Conservation (phyloP, 2,888 invertebrate species). For the Melanchra persicariae region DNA sequence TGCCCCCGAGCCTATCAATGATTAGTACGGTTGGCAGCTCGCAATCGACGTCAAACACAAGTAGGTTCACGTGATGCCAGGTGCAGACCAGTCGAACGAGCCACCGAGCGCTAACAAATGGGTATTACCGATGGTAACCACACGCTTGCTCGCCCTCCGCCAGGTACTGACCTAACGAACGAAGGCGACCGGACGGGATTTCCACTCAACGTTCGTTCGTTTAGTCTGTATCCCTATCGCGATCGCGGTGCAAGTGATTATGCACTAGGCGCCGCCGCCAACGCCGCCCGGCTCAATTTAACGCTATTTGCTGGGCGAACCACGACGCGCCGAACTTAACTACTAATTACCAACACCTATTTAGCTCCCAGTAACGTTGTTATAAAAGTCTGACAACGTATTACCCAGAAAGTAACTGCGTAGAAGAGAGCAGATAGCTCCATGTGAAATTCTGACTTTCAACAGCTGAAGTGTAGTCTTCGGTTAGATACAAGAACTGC, state of each 20-base stretch:
- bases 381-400: conserved; percentile 11
- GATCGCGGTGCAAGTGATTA: conserved; percentile 70
- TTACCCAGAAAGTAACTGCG: not conserved
- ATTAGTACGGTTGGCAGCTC: too few relatives aligned
- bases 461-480: too few relatives aligned
- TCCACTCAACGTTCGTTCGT: not conserved
- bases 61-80: too few relatives aligned
- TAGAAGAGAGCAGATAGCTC: not conserved
- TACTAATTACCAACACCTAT: conserved; percentile 75
- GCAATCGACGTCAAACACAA: too few relatives aligned
- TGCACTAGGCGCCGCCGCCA: conserved; percentile 66
- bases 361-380: conserved; percentile 49
- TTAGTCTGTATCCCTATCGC: conserved; percentile 33
- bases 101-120: not conserved
- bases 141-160: not conserved
- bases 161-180: not conserved
- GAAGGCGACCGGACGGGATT: not conserved
- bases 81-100: too few relatives aligned
- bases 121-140: not conserved
- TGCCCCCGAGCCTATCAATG: too few relatives aligned
- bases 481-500: too few relatives aligned
- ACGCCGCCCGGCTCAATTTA: conserved; percentile 74
- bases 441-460: too few relatives aligned
- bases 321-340: conserved; percentile 74
- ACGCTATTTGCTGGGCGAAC: conserved; percentile 73